Conservation (phyloP, 2,113 vertebrate genomes). For the Micromys minutus region DNA sequence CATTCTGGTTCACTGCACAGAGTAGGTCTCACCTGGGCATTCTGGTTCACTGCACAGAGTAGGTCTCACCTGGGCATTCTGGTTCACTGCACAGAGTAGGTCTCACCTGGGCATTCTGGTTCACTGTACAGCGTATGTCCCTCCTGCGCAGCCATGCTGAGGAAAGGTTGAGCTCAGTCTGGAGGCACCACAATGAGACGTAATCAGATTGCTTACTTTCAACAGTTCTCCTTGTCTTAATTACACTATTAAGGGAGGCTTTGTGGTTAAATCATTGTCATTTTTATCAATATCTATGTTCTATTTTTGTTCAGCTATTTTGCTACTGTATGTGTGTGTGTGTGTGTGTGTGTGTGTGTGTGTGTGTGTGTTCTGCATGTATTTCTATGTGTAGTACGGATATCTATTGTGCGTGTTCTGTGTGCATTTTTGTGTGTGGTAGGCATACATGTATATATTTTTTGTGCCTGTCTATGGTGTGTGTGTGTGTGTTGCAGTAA, state of each 20-base stretch:
- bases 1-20: constrained; percentile 16
- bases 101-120: constrained; percentile 54
- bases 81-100: constrained; percentile 19
- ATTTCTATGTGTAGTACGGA: too few species aligned
- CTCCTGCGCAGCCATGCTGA: background rate
- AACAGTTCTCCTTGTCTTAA: background rate
- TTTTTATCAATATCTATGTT: background rate
- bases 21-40: background rate
- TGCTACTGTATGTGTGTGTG: background rate
- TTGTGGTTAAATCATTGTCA: background rate
- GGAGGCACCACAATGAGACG: background rate
- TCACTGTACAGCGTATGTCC: constrained; percentile 1
- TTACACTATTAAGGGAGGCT: background rate
- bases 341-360: background rate
- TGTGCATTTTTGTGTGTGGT: too few species aligned
- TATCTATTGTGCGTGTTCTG: too few species aligned
- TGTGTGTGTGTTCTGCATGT: too few species aligned
- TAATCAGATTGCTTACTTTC: background rate
- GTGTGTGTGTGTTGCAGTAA: background rate
- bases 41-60: constrained; percentile 62
- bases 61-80: background rate
- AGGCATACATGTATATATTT: background rate
- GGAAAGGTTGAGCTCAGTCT: background rate
- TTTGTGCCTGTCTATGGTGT: background rate
- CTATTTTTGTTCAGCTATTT: background rate